These are phyloP conservation scores for Neodiprion fabricii DNA, from an alignment of 1,140 invertebrate genomes.

Conservation along the genomic window DNA sequence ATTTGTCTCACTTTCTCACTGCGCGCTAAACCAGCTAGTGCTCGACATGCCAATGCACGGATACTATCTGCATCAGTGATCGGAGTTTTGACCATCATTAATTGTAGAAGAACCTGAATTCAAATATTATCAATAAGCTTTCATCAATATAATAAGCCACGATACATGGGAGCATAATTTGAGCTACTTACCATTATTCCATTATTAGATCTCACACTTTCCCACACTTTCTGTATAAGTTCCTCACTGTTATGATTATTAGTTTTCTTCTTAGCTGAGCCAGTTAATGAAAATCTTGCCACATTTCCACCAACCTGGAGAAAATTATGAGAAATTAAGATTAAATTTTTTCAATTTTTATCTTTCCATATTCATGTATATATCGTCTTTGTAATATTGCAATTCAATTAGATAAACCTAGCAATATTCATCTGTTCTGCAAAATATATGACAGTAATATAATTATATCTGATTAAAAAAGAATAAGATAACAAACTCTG, in stretches of 20 bases:
- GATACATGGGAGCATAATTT: background rate
- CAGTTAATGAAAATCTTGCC: conserved; percentile 68
- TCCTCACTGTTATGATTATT: conserved; percentile 81
- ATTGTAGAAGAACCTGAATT: conserved; percentile 70
- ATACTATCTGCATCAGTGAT: conserved; percentile 97
- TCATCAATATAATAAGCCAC: background rate
- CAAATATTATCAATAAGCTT: conserved; percentile 12
- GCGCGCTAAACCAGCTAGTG: conserved; percentile 88
- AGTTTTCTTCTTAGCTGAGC: conserved; percentile 76
- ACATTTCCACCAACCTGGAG: conserved; percentile 68
- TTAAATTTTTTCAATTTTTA: background rate
- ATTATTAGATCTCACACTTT: conserved; percentile 90
- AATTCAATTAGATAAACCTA: too few relatives aligned
- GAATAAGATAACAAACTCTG: conserved; percentile 65
- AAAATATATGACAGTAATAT: background rate
- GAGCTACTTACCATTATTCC: conserved; percentile 85
- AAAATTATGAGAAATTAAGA: background rate
- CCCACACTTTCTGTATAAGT: conserved; percentile 90
- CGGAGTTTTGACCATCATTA: conserved; percentile 92
- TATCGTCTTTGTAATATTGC: too few relatives aligned
- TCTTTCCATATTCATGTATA: background rate
- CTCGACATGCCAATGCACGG: conserved; percentile 88
- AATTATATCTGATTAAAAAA: background rate
- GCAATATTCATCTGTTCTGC: too few relatives aligned
- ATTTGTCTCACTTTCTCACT: conserved; percentile 94